Conservation (phyloP, 2,797 vertebrate species). For the Picus viridis region DNA sequence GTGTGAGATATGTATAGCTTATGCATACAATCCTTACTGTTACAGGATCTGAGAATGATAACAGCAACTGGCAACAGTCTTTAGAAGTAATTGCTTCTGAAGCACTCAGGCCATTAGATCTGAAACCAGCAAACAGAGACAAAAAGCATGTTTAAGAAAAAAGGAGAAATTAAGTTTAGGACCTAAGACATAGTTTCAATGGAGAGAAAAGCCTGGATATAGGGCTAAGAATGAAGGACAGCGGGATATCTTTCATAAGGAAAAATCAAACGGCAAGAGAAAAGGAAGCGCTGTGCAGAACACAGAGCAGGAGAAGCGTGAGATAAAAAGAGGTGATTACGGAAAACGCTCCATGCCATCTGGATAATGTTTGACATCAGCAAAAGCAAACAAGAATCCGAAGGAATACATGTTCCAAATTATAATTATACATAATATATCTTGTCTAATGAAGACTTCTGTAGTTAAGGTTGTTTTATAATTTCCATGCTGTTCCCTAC, state of each 20-base stretch:
- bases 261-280: accelerated
- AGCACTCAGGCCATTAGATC: background rate
- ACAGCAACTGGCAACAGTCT: background rate
- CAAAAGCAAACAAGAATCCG: constrained; percentile 49
- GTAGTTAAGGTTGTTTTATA: background rate
- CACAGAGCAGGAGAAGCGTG: background rate
- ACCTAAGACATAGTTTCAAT: background rate
- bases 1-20: background rate
- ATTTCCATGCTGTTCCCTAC: background rate
- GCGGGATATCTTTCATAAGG: background rate
- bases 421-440: background rate
- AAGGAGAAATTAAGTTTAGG: background rate
- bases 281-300: background rate
- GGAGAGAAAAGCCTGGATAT: background rate
- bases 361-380: constrained; percentile 41
- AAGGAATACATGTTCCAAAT: background rate
- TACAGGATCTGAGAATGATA: background rate
- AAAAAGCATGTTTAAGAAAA: background rate
- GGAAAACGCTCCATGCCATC: constrained; percentile 28
- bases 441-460: background rate
- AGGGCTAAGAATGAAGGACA: background rate
- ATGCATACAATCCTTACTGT: background rate
- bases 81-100: background rate
- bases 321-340: constrained; percentile 26
- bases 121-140: background rate